Conservation (phyloP, 2,797 vertebrate genomes). For the Enteromius mattozi region DNA sequence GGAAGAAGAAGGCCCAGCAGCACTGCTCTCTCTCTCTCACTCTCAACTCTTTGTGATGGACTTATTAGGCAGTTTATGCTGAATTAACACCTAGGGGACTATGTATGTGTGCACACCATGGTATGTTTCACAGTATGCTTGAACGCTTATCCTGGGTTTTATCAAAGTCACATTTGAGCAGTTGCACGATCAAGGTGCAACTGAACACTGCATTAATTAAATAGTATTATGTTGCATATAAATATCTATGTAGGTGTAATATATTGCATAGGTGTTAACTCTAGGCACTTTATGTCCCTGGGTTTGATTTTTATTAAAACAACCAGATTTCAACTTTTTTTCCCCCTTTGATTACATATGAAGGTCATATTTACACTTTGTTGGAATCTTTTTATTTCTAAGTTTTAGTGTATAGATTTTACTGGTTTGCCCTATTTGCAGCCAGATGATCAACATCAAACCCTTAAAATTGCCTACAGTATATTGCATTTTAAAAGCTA, state of each 20-base stretch:
- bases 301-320: constrained; percentile 5
- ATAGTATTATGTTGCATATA: neutral
- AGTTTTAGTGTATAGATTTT: neutral
- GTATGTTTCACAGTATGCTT: neutral
- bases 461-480: neutral
- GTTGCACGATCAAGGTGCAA: constrained; percentile 27
- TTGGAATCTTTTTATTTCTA: neutral
- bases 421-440: neutral
- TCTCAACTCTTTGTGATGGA: constrained; percentile 21
- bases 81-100: constrained; percentile 21
- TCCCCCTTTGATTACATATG: neutral
- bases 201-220: constrained; percentile 41
- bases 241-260: constrained; percentile 1
- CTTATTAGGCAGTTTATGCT: constrained; percentile 2
- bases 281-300: neutral
- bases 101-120: constrained; percentile 8
- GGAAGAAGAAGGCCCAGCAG: neutral
- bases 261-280: neutral
- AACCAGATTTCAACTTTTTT: neutral
- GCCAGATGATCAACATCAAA: neutral
- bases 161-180: constrained; percentile 16
- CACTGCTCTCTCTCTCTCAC: neutral
- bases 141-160: constrained; percentile 17
- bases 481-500: neutral
- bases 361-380: neutral